phyloP scores from a whole-genome alignment of 92 coral and sea anemone genomes.

The Desmophyllum pertusum region DNA sequence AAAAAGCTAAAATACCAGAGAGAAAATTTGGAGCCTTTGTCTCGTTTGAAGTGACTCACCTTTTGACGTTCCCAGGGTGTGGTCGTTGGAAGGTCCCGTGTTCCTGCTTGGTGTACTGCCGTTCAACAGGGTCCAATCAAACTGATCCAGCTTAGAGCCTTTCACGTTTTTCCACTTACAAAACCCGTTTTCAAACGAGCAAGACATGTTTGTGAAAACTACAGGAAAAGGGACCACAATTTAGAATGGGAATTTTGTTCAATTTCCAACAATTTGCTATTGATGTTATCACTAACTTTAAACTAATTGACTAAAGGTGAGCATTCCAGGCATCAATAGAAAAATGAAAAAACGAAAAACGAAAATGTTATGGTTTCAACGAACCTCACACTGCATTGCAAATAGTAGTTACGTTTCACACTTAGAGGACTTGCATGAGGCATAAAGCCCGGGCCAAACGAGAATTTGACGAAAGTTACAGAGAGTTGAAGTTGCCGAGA shows the following conservation, averaged over 20 bases:
- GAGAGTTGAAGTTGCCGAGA: no score
- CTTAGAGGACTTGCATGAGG: neutral
- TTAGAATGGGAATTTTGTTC: neutral
- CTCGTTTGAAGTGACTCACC: slow-evolving; percentile 47
- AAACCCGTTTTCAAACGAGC: slow-evolving; percentile 78
- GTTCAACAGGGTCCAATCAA: slow-evolving; percentile 67
- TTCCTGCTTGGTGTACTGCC: slow-evolving; percentile 77
- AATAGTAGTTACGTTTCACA: neutral
- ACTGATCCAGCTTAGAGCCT: slow-evolving; percentile 52
- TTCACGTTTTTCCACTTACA: slow-evolving; percentile 75
- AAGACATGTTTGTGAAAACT: slow-evolving; percentile 65
- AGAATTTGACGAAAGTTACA: no score
- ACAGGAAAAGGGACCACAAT: slow-evolving; percentile 11
- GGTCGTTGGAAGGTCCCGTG: slow-evolving; percentile 79
- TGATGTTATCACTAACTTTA: neutral
- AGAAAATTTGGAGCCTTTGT: neutral
- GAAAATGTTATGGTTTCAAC: neutral
- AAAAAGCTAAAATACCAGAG: neutral
- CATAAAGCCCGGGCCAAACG: no score
- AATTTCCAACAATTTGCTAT: neutral
- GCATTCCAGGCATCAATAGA: no score
- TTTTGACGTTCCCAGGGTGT: slow-evolving; percentile 63
- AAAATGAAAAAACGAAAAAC: no score
- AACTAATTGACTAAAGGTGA: no score
- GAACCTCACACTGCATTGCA: neutral